A percentile compares a stretch with the other conserved stretches of the same genome.
Evolutionary conservation across 1,140 invertebrate genomes (phyloP).

Genomic region (Rhizoglyphus robini): DNA sequence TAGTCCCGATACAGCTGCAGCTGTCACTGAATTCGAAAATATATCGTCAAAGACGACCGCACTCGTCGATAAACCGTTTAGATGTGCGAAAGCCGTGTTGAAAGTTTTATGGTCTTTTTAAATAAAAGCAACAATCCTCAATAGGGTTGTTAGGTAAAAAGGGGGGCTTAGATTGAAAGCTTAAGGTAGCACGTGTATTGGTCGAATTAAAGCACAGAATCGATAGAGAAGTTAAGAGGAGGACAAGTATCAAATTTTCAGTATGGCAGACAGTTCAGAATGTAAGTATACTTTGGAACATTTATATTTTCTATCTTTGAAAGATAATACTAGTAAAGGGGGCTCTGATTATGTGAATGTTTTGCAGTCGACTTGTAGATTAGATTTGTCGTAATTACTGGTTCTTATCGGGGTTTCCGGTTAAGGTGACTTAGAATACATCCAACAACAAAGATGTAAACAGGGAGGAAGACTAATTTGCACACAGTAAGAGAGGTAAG

Average conservation of each 20-base stretch:
- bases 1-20: neutral
- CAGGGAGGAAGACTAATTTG: neutral
- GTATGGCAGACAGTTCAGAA: too few relatives aligned
- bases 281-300: too few relatives aligned
- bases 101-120: neutral
- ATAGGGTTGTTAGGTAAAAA: too few relatives aligned
- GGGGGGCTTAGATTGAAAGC: too few relatives aligned
- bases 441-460: neutral
- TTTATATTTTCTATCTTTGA: neutral
- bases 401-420: neutral
- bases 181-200: too few relatives aligned
- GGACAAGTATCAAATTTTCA: too few relatives aligned
- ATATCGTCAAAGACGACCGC: constrained; percentile 18
- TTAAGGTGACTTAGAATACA: neutral
- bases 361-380: neutral
- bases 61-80: constrained; percentile 18
- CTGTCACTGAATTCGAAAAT: neutral
- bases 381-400: neutral
- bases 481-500: too few relatives aligned
- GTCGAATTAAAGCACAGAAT: too few relatives aligned
- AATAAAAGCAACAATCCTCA: neutral
- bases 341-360: too few relatives aligned
- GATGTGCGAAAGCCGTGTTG: constrained; percentile 17
- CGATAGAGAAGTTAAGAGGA: too few relatives aligned
- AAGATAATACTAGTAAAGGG: neutral